Percentiles rank a stretch among this genome's conserved stretches.
phyloP scores from a whole-genome alignment of 53 echinoderm and acorn worm species.

The Stichopus horrens region DNA sequence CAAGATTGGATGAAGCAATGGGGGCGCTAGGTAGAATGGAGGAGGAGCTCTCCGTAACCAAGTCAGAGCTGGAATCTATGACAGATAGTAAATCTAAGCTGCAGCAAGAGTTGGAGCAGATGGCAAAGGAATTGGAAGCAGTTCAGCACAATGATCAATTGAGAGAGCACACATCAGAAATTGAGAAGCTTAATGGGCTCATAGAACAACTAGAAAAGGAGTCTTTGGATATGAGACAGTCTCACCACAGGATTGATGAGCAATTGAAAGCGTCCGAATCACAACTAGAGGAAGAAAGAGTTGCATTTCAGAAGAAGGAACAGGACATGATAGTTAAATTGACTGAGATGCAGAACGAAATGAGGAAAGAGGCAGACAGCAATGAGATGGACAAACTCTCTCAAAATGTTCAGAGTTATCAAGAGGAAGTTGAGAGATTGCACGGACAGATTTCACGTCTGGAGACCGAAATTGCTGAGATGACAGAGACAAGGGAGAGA shows the following conservation, averaged over 20 bases:
- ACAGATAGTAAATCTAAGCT: neutral
- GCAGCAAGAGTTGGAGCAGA: neutral
- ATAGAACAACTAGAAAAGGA: neutral
- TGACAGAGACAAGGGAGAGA: neutral
- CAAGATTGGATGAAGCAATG: neutral
- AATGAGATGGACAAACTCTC: neutral
- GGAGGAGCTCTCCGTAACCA: neutral
- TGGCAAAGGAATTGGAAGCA: neutral
- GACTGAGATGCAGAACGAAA: neutral
- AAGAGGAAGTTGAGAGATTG: neutral
- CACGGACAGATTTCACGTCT: neutral
- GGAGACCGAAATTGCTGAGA: neutral
- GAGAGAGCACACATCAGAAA: neutral
- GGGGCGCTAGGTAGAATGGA: neutral
- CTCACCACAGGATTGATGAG: neutral
- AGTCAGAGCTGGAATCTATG: neutral
- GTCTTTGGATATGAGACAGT: neutral
- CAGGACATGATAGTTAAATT: neutral
- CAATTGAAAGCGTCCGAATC: neutral
- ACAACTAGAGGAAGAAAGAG: neutral
- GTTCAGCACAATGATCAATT: neutral
- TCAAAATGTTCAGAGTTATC: neutral
- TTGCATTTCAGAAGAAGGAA: neutral
- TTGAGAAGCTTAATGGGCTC: neutral
- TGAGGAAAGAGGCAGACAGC: neutral